These are phyloP conservation scores for Brenthis ino DNA, from an alignment of 2,888 invertebrate species.

Conservation along the genomic window DNA sequence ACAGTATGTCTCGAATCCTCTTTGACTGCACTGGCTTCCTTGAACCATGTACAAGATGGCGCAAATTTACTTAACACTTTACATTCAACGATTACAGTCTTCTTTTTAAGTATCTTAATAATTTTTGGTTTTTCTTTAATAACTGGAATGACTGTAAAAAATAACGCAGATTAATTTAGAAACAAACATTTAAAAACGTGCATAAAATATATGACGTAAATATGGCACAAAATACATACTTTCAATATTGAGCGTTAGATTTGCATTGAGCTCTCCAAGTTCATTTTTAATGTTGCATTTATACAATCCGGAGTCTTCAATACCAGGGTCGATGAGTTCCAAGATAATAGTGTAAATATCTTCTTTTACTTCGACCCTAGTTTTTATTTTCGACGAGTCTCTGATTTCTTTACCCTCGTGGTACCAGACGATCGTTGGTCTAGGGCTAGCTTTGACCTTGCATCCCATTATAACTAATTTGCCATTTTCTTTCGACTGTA, in stretches of 20 bases:
- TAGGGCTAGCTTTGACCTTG: conserved; percentile 78
- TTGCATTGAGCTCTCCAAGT: conserved; percentile 97
- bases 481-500: conserved; percentile 87
- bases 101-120: conserved; percentile 95
- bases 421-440: conserved; percentile 78
- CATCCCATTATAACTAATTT: conserved; percentile 79
- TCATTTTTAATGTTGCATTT: conserved; percentile 98
- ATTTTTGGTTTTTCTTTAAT: conserved; percentile 96
- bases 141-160: conserved; percentile 90
- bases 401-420: conserved; percentile 84
- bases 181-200: neutral
- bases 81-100: conserved; percentile 96
- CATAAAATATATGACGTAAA: too few relatives aligned
- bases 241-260: conserved; percentile 98
- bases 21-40: conserved; percentile 89
- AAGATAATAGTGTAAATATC: conserved; percentile 93
- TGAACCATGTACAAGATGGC: conserved; percentile 96
- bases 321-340: conserved; percentile 94
- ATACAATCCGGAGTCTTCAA: conserved; percentile 98
- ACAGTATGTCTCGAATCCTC: conserved; percentile 90
- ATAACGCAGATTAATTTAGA: conserved; percentile 12
- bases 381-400: conserved; percentile 91
- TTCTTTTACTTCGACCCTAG: conserved; percentile 88
- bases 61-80: conserved; percentile 96
- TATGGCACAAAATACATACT: conserved; percentile 83